Evolutionary conservation across 1,140 invertebrate genomes (phyloP), one percentile per base, ranked within the genome.

Genomic region (Anoplophora glabripennis): DNA sequence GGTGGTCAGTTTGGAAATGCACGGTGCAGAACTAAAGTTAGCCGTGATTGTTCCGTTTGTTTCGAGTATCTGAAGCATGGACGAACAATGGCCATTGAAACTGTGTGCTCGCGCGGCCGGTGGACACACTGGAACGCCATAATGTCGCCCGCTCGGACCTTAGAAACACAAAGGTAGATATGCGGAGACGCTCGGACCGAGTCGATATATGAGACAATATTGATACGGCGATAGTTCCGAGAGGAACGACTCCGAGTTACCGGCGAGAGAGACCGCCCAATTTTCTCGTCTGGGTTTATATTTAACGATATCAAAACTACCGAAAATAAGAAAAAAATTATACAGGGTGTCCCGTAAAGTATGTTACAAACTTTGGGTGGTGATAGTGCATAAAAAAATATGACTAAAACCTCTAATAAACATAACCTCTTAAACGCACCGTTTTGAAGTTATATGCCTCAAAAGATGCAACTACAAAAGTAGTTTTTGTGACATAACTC

Each of bases 1-100:
- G 44, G 58, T 44, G 63, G 63, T 64, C 63, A 61, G 59, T 52
- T 54, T 56, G 45, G 51, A 61, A 53, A 65, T 65, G 63, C 63
- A 65, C 52, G 48, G 59, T 61, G 64, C 64, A 65, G 64, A 65
- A 65, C 64, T 61, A 59, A 65, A 65, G 64, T 65, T 65, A 53
- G 64, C 34, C 36, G 40, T 53, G 60, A 65, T 65, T 65, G 64
- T 65, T 65, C 44, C 52, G 18, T 53, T 53, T 53, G 52, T 53
- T 53, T 46, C 56, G 53, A 65, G 64, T 65, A 62, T 65, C 64
- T 65, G 64, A 63, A 65, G 60, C 64, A 63, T 65, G 64, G 59
- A 48, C 57, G 52, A 65, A 65, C 64, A 65, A 65, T 65, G 45
- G 56, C 46, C 64, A 65, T 65, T 65, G 41, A 65, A 65, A 65